Conservation (phyloP, 1,140 invertebrate species). For the Nixonia krombeini region DNA sequence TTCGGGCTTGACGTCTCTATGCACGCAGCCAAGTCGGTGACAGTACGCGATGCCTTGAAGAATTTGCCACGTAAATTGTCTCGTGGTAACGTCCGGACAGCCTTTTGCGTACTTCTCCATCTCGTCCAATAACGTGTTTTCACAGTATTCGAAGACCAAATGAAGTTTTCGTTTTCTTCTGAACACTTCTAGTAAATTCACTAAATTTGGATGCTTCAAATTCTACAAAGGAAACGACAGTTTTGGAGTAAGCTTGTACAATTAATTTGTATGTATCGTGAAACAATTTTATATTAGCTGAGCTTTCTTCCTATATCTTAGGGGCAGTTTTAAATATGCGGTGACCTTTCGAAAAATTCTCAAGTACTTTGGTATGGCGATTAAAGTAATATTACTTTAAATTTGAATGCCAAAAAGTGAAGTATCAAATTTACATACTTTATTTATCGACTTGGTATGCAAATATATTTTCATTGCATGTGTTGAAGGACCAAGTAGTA, state of each 20-base stretch:
- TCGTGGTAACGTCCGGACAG: constrained; percentile 89
- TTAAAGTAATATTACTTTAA: no score
- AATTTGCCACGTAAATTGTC: constrained; percentile 96
- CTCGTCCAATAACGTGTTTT: constrained; percentile 96
- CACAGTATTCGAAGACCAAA: constrained; percentile 98
- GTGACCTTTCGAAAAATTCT: no score
- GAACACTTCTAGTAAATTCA: constrained; percentile 98
- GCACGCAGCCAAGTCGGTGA: constrained; percentile 96
- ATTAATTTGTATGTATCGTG: no score
- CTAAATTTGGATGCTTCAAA: constrained; percentile 97
- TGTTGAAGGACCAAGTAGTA: no score
- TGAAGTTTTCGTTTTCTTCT: constrained; percentile 96
- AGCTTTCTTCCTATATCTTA: no score
- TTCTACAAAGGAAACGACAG: constrained; percentile 77
- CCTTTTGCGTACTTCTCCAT: constrained; percentile 89
- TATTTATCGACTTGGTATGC: no score
- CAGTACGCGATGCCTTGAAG: constrained; percentile 96
- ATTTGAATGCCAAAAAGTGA: no score
- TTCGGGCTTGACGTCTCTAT: constrained; percentile 98
- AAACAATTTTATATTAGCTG: no score
- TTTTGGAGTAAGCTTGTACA: background rate
- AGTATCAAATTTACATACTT: no score
- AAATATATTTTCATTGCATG: no score
- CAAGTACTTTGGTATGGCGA: no score
- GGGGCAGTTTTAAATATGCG: no score